These are phyloP conservation scores for Microplitis manilae DNA, from an alignment of 2,888 invertebrate genomes.

Conservation along the genomic window DNA sequence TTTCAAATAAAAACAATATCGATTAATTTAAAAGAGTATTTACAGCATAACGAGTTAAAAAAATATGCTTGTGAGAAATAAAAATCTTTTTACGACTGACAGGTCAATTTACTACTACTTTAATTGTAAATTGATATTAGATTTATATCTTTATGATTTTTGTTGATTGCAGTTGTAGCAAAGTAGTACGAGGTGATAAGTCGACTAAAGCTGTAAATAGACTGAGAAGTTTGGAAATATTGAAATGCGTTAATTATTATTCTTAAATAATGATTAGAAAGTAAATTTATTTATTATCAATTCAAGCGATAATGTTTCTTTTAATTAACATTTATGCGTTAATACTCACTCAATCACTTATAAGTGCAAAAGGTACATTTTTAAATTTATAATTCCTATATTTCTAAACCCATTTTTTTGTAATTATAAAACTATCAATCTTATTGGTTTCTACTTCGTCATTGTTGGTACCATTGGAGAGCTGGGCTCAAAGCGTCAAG, in stretches of 20 bases:
- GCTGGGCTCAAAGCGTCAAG: not conserved
- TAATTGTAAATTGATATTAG: slow-evolving; percentile 23
- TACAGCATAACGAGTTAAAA: slow-evolving; percentile 16
- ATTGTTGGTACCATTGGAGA: slow-evolving; percentile 18
- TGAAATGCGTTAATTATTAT: not conserved
- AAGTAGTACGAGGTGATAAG: slow-evolving; percentile 5
- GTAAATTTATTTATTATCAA: not conserved
- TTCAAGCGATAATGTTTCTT: not conserved
- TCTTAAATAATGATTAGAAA: not conserved
- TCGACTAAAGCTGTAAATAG: not conserved
- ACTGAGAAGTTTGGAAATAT: not conserved
- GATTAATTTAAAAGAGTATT: not conserved
- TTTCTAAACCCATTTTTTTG: not conserved
- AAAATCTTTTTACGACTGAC: slow-evolving; percentile 21
- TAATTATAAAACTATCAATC: not conserved
- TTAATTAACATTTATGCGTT: slow-evolving; percentile 7
- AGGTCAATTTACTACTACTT: slow-evolving; percentile 15
- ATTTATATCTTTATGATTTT: slow-evolving; percentile 7
- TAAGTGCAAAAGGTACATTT: slow-evolving; percentile 19
- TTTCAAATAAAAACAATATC: not conserved
- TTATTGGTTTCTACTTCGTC: slow-evolving; percentile 18
- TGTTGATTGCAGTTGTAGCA: not conserved
- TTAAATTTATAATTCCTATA: not conserved
- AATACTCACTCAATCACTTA: slow-evolving; percentile 2
- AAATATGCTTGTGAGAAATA: slow-evolving; percentile 5